phyloP scores from a whole-genome alignment of 2,113 vertebrate species.

The Myrmecobius fasciatus region DNA sequence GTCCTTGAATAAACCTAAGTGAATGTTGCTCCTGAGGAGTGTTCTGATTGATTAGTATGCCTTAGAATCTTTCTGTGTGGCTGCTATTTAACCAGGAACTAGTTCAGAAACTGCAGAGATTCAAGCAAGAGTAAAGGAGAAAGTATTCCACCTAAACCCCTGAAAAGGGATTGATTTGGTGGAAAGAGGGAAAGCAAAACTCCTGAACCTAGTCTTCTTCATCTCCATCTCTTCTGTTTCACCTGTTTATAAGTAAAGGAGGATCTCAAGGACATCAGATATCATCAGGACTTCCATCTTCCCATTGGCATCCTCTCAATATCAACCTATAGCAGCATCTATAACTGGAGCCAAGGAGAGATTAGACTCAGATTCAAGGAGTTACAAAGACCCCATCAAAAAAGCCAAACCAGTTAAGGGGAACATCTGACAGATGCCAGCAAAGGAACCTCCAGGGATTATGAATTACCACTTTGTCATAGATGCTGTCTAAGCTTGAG shows the following conservation, averaged over 20 bases:
- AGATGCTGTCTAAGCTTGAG: neutral
- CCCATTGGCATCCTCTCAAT: neutral
- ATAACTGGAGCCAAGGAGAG: neutral
- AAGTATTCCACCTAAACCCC: neutral
- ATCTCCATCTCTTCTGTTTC: neutral
- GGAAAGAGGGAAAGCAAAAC: neutral
- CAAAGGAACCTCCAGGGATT: neutral
- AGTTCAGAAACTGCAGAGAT: neutral
- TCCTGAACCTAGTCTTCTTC: neutral
- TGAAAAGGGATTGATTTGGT: neutral
- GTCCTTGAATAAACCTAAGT: neutral
- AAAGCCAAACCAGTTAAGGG: neutral
- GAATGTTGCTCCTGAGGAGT: neutral
- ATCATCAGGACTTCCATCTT: neutral
- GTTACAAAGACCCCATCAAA: neutral
- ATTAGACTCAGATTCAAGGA: neutral
- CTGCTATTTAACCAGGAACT: neutral
- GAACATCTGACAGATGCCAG: neutral
- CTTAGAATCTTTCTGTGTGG: neutral
- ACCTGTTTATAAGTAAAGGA: neutral
- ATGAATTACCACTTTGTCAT: neutral
- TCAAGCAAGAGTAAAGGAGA: neutral
- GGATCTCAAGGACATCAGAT: neutral
- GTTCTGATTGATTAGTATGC: neutral
- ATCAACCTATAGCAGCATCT: neutral